These are phyloP conservation scores for Luscinia luscinia DNA, from an alignment of 2,797 vertebrate genomes.

Conservation along the genomic window DNA sequence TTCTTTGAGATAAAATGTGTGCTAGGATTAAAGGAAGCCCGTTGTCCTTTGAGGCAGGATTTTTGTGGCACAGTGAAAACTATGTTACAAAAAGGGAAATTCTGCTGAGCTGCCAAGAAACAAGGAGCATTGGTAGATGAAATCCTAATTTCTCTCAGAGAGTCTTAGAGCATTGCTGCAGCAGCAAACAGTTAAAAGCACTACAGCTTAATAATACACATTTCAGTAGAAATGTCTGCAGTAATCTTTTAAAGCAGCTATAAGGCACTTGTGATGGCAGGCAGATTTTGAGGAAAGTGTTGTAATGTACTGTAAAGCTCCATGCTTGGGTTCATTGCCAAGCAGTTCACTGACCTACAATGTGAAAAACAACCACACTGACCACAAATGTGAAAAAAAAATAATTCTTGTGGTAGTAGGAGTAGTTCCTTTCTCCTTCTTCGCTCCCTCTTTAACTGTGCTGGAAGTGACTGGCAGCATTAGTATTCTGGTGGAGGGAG, in stretches of 20 bases:
- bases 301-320: not conserved
- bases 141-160: not conserved
- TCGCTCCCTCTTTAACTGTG: not conserved
- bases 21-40: not conserved
- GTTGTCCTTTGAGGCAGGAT: not conserved
- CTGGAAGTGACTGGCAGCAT: constrained; percentile 42
- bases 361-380: not conserved
- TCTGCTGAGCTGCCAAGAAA: not conserved
- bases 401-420: not conserved
- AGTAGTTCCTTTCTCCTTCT: not conserved
- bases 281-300: not conserved
- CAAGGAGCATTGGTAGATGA: not conserved
- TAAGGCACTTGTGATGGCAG: not conserved
- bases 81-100: not conserved
- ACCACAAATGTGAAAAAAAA: not conserved
- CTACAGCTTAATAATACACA: not conserved
- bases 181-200: not conserved
- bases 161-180: not conserved
- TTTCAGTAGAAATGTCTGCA: not conserved
- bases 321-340: not conserved
- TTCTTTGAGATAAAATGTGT: not conserved
- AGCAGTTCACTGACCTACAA: not conserved
- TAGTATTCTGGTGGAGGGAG: constrained; percentile 71
- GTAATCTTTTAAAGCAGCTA: not conserved
- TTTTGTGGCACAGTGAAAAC: not conserved